Evolutionary conservation across 2,113 vertebrate genomes (phyloP).

Genomic region (Andinoacara biseriatus): DNA sequence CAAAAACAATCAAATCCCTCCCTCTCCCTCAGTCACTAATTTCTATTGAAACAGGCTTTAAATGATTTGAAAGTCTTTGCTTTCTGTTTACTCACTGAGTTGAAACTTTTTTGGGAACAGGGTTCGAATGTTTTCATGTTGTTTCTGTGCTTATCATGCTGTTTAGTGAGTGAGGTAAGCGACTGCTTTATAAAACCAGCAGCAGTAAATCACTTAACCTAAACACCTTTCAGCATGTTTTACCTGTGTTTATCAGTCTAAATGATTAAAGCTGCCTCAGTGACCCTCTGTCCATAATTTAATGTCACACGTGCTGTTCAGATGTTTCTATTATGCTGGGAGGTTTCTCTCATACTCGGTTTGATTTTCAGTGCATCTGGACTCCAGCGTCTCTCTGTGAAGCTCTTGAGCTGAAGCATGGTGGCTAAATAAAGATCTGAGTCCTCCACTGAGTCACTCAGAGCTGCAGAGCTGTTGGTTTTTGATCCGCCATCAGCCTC

Average conservation of each 20-base stretch:
- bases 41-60: background rate
- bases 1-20: background rate
- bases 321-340: background rate
- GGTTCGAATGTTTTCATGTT: background rate
- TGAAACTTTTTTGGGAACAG: background rate
- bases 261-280: background rate
- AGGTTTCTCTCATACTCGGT: background rate
- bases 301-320: background rate
- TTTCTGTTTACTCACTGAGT: background rate
- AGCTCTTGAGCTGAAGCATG: background rate
- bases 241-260: background rate
- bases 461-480: background rate
- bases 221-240: background rate
- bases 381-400: background rate
- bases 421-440: background rate
- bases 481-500: background rate
- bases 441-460: background rate
- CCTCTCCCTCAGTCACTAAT: too few relatives aligned
- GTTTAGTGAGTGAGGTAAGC: too few relatives aligned
- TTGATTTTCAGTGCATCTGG: background rate
- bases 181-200: background rate
- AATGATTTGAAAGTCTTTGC: background rate
- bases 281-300: background rate
- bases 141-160: background rate
- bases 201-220: background rate